Evolutionary conservation across 2,797 vertebrate genomes (phyloP), one percentile per base, ranked within the genome.

Genomic region (Bucorvus abyssinicus): DNA sequence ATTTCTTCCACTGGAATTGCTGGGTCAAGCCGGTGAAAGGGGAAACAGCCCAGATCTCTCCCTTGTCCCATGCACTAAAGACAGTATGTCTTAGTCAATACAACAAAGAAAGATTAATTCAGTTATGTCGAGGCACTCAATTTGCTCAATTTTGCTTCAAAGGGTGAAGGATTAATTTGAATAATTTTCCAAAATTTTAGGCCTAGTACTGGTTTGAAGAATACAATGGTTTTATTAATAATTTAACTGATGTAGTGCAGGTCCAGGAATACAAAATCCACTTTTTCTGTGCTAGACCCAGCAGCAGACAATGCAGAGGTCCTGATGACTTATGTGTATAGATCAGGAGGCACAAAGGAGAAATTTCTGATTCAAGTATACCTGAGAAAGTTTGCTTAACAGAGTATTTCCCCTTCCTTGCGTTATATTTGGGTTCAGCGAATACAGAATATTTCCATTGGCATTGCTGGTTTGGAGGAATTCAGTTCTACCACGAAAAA

Each of bases 381-480:
- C 17, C 47, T 34, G 16, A 69, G 47, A 27, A 91, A 59, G 23
- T 89, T 86, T 83, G 29, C 21, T 73, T 84, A 79, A 83, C 49
- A 83, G 68, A 84, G 55, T 65, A 30, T 32, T 84, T 91, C 59
- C 15, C 14, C 26, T 69, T 36, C 15, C 20, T 70, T 71, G 15
- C 40, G 29, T 50, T 84, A 26, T 75, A 55, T 76, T 80, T 64
- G 44, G 23, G 19, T 64, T 71, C 63, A 47, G 53, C 50, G 76
- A 90, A 32, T 24, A 55, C 27, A 73, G 30, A 75, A n/a, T 82
- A 59, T 71, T 88, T 44, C 40, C n/a, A 70, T 53, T 75, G 88
- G 57, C 34, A 50, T 40, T 85, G 53, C 61, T 55, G 44, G 63
- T 76, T 71, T 76, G 61, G 40, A 59, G 14, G 23, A 76, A 50